Percentiles rank a stretch among this genome's conserved stretches.
These are phyloP conservation scores for Proteles cristata DNA, from an alignment of 2,113 vertebrate genomes.

Conservation along the genomic window DNA sequence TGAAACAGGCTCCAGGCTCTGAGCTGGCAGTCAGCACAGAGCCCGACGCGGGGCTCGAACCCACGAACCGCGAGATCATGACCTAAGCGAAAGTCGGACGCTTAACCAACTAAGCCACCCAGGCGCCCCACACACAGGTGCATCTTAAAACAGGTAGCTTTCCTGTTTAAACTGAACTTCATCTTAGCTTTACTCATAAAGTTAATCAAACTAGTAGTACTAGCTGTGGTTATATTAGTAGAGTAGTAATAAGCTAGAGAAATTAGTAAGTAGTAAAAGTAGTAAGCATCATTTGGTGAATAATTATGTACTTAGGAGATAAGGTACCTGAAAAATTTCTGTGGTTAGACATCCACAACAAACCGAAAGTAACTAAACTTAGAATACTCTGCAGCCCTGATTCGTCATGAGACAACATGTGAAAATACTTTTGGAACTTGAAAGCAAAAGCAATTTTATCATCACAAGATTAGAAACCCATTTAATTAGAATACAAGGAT, in stretches of 20 bases:
- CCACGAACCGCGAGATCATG: too few species aligned
- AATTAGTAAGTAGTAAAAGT: neutral
- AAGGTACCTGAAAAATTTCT: neutral
- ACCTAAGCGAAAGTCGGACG: too few species aligned
- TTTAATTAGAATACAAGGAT: neutral
- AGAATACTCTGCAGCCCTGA: neutral
- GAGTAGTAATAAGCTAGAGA: neutral
- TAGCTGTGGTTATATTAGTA: neutral
- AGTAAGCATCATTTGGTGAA: neutral
- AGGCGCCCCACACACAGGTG: neutral
- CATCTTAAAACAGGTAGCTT: neutral
- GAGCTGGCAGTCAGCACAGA: too few species aligned
- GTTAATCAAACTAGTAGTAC: neutral
- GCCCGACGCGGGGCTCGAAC: too few species aligned
- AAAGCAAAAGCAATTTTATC: neutral
- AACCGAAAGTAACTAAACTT: neutral
- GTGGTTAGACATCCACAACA: neutral
- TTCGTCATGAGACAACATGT: neutral
- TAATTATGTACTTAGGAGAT: neutral
- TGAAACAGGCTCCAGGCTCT: too few species aligned
- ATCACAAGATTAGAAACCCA: neutral
- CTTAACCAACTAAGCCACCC: too few species aligned
- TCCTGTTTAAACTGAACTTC: neutral
- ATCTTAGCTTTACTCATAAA: neutral
- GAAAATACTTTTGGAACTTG: neutral